Evolutionary conservation across 2,113 vertebrate genomes (phyloP).

Genomic region (Elgaria multicarinata): DNA sequence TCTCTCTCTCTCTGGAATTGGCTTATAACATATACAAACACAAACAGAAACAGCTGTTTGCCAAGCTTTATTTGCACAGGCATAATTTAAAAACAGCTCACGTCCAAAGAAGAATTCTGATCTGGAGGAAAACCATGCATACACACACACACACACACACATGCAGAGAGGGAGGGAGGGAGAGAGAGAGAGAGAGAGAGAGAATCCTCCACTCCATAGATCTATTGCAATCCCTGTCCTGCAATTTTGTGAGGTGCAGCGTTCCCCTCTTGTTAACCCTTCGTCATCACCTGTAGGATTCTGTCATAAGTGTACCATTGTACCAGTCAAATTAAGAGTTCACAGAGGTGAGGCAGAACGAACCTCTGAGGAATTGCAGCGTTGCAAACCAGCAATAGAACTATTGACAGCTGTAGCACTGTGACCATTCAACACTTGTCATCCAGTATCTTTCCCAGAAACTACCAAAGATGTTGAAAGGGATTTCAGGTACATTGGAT

Average conservation of each 20-base stretch:
- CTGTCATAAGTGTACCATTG: neutral
- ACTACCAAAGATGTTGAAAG: neutral
- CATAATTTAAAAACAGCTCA: slow-evolving; percentile 41
- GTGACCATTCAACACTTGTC: neutral
- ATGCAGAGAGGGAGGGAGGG: too few species aligned
- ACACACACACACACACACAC: neutral
- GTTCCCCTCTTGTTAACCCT: neutral
- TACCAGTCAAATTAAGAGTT: neutral
- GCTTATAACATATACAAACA: slow-evolving; percentile 39
- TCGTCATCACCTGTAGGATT: neutral
- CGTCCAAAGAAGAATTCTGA: slow-evolving; percentile 22
- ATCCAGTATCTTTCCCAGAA: neutral
- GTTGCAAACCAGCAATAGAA: neutral
- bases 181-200: too few species aligned
- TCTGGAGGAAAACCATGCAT: neutral
- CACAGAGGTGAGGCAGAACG: neutral
- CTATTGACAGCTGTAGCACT: neutral
- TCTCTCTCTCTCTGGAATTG: neutral
- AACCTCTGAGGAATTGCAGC: neutral
- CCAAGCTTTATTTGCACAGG: slow-evolving; percentile 42
- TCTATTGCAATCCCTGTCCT: neutral
- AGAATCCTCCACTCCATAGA: neutral
- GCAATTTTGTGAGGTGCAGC: neutral
- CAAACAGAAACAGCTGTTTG: slow-evolving; percentile 57
- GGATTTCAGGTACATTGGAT: neutral